Conservation (phyloP, 2,888 invertebrate genomes). For the Drosophila pseudotakahashii region DNA sequence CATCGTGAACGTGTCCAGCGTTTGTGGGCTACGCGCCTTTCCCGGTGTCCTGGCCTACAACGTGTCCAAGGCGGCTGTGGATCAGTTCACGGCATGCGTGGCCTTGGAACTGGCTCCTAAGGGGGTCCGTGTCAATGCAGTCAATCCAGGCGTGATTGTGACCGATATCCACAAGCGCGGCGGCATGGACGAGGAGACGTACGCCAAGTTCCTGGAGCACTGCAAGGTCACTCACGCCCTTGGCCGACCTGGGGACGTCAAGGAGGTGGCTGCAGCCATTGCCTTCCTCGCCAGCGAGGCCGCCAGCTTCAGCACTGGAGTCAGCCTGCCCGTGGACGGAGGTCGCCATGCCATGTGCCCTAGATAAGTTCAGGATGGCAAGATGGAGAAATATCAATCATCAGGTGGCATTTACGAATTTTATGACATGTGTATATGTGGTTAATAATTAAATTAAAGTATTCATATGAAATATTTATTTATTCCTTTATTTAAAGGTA, state of each 20-base stretch:
- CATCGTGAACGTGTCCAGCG: constrained; percentile 97
- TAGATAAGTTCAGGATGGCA: constrained; percentile 84
- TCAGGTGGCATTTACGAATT: constrained; percentile 3
- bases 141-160: constrained; percentile 96
- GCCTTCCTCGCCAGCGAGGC: constrained; percentile 93
- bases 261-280: constrained; percentile 95
- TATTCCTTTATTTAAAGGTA: too few relatives aligned
- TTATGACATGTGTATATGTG: background rate
- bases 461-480: background rate
- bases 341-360: constrained; percentile 88
- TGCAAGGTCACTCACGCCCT: constrained; percentile 94
- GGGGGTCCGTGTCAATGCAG: constrained; percentile 93
- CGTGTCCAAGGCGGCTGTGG: constrained; percentile 96
- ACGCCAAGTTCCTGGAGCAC: constrained; percentile 92
- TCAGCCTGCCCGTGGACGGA: constrained; percentile 89
- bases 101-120: constrained; percentile 93
- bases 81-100: constrained; percentile 96
- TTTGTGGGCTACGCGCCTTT: constrained; percentile 94
- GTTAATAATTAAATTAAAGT: background rate
- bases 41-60: constrained; percentile 95
- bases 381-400: background rate
- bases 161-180: constrained; percentile 93
- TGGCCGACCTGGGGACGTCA: constrained; percentile 91
- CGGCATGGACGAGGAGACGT: constrained; percentile 91
- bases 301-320: constrained; percentile 89